Percentiles rank a stretch among this genome's conserved stretches.
Evolutionary conservation across 2,113 vertebrate genomes (phyloP).

Genomic region (Narcine bancroftii): DNA sequence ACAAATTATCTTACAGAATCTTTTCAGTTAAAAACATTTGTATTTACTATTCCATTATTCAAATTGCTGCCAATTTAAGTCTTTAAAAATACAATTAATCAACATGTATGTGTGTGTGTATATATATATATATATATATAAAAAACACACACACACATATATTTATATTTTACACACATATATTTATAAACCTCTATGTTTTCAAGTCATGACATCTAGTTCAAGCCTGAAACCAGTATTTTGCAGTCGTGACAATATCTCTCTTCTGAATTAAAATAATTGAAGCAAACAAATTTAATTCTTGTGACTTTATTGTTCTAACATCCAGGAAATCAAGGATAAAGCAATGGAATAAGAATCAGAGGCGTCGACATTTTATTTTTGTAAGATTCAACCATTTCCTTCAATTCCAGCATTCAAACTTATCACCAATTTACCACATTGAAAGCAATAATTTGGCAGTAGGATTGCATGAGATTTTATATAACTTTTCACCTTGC

Average conservation of each 20-base stretch:
- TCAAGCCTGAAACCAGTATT: not conserved
- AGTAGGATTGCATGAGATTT: not conserved
- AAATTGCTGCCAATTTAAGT: not conserved
- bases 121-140: too few relatives aligned
- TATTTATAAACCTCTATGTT: too few relatives aligned
- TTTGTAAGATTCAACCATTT: not conserved
- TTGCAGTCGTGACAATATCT: not conserved
- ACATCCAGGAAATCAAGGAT: not conserved
- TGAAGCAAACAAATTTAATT: not conserved
- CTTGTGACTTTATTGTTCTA: not conserved
- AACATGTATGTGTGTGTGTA: too few relatives aligned
- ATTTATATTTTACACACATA: too few relatives aligned
- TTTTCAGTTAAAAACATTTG: not conserved
- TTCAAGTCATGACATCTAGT: too few relatives aligned
- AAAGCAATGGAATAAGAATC: not conserved
- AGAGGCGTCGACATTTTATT: not conserved
- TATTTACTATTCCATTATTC: not conserved
- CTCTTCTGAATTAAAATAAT: not conserved
- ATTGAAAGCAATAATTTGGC: not conserved
- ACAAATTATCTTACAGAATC: not conserved
- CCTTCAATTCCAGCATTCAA: not conserved
- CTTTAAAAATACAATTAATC: not conserved
- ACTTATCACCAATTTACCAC: not conserved
- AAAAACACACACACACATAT: too few relatives aligned
- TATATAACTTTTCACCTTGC: not conserved